Conservation (phyloP, 1,140 invertebrate genomes). For the Drosophila orena region DNA sequence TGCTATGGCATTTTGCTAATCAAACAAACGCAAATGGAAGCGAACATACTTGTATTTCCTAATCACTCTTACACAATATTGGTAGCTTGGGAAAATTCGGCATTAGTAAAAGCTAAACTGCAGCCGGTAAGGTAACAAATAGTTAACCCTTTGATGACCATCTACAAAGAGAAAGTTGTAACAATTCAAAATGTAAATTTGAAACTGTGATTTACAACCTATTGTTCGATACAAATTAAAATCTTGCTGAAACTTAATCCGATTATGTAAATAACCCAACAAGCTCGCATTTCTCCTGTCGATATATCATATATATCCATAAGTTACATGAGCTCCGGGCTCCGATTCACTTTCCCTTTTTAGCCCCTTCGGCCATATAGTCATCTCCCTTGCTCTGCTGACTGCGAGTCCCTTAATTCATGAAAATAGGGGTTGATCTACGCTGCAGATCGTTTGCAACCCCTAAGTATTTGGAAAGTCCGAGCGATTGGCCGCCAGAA, state of each 20-base stretch:
- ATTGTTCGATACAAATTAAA: background rate
- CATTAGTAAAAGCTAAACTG: background rate
- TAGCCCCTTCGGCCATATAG: slow-evolving; percentile 1
- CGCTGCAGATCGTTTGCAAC: slow-evolving; percentile 47
- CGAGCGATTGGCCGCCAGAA: slow-evolving; percentile 42
- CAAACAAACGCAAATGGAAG: background rate
- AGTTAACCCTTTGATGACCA: background rate
- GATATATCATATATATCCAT: background rate
- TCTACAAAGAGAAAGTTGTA: background rate
- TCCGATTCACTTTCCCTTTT: background rate
- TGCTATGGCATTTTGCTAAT: slow-evolving; percentile 18
- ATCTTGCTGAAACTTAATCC: slow-evolving; percentile 18
- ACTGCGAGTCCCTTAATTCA: background rate
- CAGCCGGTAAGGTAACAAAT: background rate
- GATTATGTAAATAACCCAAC: slow-evolving; percentile 37
- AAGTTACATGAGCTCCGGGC: slow-evolving; percentile 11
- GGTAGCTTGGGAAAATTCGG: too few relatives aligned
- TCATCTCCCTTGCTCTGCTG: slow-evolving; percentile 17
- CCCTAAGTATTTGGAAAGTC: slow-evolving; percentile 11
- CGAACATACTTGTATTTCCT: background rate
- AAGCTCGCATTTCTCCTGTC: background rate
- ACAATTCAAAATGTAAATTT: slow-evolving; percentile 1
- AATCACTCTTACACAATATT: too few relatives aligned
- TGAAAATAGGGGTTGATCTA: slow-evolving; percentile 49
- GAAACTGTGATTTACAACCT: background rate